phyloP scores from a whole-genome alignment of 1,140 invertebrate genomes.

The Telenomus remus region DNA sequence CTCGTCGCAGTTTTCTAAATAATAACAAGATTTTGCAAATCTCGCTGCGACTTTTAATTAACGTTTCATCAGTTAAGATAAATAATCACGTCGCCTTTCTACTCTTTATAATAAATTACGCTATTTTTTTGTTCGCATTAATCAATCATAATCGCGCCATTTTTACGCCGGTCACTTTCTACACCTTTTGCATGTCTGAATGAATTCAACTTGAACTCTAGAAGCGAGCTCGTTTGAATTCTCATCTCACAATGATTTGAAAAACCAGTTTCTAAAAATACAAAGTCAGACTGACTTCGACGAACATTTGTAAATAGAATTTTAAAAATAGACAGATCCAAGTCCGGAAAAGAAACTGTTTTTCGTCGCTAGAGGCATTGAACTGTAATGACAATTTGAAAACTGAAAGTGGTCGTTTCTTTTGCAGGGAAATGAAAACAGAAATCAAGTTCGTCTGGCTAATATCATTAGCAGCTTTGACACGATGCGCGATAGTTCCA shows the following conservation, averaged over 20 bases:
- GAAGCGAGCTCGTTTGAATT: too few relatives aligned
- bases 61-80: slow-evolving; percentile 33
- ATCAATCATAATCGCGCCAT: slow-evolving; percentile 33
- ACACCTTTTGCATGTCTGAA: slow-evolving; percentile 8
- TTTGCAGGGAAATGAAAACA: slow-evolving; percentile 63
- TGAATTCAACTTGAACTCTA: slow-evolving; percentile 1
- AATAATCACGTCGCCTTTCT: slow-evolving; percentile 31
- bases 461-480: slow-evolving; percentile 43
- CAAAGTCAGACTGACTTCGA: too few relatives aligned
- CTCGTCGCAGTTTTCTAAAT: background rate
- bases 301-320: too few relatives aligned
- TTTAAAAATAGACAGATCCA: too few relatives aligned
- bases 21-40: slow-evolving; percentile 1
- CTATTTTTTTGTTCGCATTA: slow-evolving; percentile 22
- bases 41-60: slow-evolving; percentile 16
- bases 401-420: background rate
- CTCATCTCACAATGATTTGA: too few relatives aligned
- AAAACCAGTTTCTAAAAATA: too few relatives aligned
- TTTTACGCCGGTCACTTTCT: slow-evolving; percentile 30
- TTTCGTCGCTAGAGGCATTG: background rate
- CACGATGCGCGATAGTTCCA: slow-evolving; percentile 80
- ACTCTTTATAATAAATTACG: slow-evolving; percentile 24
- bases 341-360: background rate
- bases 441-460: slow-evolving; percentile 56
- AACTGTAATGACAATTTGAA: background rate